Base-by-base conservation (phyloP, 2,888 invertebrate species). In the Drosophila buzzatii region DNA sequence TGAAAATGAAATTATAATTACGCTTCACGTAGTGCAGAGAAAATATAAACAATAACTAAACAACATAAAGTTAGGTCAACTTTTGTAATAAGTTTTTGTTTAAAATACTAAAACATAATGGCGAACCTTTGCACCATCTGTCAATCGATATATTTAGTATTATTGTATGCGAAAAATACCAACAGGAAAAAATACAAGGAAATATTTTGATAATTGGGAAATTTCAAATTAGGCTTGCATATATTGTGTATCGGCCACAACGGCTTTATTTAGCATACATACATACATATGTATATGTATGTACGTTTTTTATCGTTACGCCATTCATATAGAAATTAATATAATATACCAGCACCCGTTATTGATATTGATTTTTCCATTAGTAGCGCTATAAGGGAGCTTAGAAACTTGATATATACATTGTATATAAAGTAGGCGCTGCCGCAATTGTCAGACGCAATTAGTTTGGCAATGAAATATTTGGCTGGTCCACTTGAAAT, bases 391-490 rank as follows among this genome's bases (percentile, higher is more conserved):
- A 42, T 33, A 6, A 18, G 44, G 3, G 18, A 16, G 31, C 16
- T 55, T 42, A 33, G 52, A 27, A 47, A 41, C 37, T 59, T 23
- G 37, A 23, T 10, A 42, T 18, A 9, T n/a, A 52, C 23, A 33
- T 27, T 35, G 8, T 35, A 12, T 41, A 41, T 10, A 14, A 42
- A 39, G 58, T 68, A 58, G 63, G 65, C 49, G 42, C 20, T 56
- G 49, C 23, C 35, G n/a, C 27, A 35, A 41, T 51, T 60, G 47
- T 39, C 47, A 42, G 31, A 4, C 39, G 18, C 27, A 35, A 20
- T 44, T 55, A 61, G 42, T 78, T 64, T 77, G 77, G 71, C 77
- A 77, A 79, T 77, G 77, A 75, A 72, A 75, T 71, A 59, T 62
- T 39, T 45, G 31, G 37, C 35, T 52, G 39, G 37, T 47, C 27